Conservation (phyloP, 1,140 invertebrate genomes). For the Anoplolepis gracilipes region DNA sequence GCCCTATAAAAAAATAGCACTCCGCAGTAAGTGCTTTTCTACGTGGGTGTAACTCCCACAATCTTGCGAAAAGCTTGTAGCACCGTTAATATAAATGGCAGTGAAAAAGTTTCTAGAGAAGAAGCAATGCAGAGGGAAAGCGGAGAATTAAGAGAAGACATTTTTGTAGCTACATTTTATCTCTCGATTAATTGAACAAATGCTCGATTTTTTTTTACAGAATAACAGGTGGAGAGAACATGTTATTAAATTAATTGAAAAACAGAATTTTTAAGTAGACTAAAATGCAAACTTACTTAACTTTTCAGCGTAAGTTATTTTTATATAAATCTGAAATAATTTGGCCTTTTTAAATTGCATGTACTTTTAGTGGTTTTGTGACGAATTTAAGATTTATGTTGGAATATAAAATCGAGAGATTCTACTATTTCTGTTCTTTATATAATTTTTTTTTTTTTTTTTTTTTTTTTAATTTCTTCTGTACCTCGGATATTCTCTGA, state of each 20-base stretch:
- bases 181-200: constrained; percentile 18
- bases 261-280: background rate
- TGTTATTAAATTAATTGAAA: constrained; percentile 4
- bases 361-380: background rate
- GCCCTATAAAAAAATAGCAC: constrained; percentile 34
- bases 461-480: too few relatives aligned
- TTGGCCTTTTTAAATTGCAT: too few relatives aligned
- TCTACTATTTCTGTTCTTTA: background rate
- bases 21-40: constrained; percentile 44
- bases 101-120: constrained; percentile 11
- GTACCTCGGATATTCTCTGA: background rate
- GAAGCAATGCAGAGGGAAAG: background rate
- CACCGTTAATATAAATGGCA: constrained; percentile 46
- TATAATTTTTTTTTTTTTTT: too few relatives aligned
- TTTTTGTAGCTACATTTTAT: background rate
- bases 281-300: background rate
- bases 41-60: constrained; percentile 11
- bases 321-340: background rate
- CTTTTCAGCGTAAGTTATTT: background rate
- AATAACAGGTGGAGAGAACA: background rate
- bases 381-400: background rate
- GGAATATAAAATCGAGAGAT: background rate
- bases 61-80: constrained; percentile 23
- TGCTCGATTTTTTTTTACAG: background rate
- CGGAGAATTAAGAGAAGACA: background rate